Evolutionary conservation across 2,113 vertebrate genomes (phyloP).

Genomic region (Rhynchomys soricoides): DNA sequence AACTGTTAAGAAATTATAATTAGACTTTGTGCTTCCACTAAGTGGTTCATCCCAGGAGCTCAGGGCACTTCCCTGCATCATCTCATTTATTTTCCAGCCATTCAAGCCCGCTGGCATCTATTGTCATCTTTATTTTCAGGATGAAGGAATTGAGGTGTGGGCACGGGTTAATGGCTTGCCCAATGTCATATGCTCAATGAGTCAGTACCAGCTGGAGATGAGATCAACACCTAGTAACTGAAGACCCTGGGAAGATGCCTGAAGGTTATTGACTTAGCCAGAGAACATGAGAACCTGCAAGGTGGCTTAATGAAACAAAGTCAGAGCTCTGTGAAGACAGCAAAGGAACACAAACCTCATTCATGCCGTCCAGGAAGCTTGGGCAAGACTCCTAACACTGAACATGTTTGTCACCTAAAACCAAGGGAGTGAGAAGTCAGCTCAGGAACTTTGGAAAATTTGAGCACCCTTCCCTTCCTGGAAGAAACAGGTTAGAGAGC

Average conservation of each 20-base stretch:
- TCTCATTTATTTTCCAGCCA: conserved; percentile 68
- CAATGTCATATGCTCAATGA: conserved; percentile 42
- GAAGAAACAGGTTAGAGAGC: too few species aligned
- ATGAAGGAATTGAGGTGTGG: conserved; percentile 56
- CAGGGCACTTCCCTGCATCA: conserved; percentile 1
- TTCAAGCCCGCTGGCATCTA: background rate
- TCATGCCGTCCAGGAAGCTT: background rate
- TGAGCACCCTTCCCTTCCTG: too few species aligned
- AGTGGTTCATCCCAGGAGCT: conserved; percentile 34
- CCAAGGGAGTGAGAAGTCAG: too few species aligned
- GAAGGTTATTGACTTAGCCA: background rate
- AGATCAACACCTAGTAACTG: background rate
- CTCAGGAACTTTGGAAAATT: too few species aligned
- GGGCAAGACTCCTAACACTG: background rate
- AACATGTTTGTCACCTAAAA: background rate
- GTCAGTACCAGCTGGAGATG: conserved; percentile 18
- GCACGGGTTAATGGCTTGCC: conserved; percentile 63
- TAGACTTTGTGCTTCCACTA: conserved; percentile 41
- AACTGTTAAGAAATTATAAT: conserved; percentile 65
- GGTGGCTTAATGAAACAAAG: background rate
- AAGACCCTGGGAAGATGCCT: background rate
- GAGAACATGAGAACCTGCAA: background rate
- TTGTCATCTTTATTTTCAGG: conserved; percentile 65
- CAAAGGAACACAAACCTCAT: background rate
- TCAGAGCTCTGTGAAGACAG: background rate